Conservation (phyloP, 64 coral and sea anemone species). For the Porites lutea region DNA sequence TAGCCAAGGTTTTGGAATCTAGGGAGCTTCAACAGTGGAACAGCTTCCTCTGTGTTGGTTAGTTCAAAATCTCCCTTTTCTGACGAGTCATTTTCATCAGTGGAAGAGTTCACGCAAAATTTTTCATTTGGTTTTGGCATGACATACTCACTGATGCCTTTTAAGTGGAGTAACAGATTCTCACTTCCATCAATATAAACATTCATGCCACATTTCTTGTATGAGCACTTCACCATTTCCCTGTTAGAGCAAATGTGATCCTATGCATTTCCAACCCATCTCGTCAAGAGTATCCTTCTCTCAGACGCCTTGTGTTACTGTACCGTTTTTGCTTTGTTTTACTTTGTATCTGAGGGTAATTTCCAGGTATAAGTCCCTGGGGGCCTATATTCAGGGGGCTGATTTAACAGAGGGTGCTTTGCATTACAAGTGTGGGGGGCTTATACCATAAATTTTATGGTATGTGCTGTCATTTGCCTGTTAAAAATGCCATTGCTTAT, state of each 20-base stretch:
- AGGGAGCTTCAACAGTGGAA: no score
- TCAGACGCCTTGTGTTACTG: not conserved
- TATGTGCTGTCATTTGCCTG: no score
- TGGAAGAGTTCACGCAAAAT: slow-evolving; percentile 50
- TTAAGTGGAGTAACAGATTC: not conserved
- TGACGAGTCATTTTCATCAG: not conserved
- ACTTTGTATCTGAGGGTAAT: no score
- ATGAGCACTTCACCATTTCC: slow-evolving; percentile 22
- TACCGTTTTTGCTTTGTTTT: no score
- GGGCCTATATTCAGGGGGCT: no score
- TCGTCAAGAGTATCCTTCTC: slow-evolving; percentile 31
- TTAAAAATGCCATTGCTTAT: no score
- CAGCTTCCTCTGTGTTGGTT: not conserved
- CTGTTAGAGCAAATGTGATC: not conserved
- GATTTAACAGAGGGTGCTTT: no score
- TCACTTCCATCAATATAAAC: slow-evolving; percentile 7
- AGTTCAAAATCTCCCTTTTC: not conserved
- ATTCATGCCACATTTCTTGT: slow-evolving; percentile 43
- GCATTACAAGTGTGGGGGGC: no score
- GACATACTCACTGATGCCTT: slow-evolving; percentile 39
- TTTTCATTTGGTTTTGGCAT: slow-evolving; percentile 19
- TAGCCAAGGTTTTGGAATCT: no score
- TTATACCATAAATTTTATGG: no score
- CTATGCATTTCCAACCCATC: slow-evolving; percentile 10
- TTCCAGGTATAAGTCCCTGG: no score